phyloP scores from a whole-genome alignment of 1,140 invertebrate species.

The Tribolium castaneum region DNA sequence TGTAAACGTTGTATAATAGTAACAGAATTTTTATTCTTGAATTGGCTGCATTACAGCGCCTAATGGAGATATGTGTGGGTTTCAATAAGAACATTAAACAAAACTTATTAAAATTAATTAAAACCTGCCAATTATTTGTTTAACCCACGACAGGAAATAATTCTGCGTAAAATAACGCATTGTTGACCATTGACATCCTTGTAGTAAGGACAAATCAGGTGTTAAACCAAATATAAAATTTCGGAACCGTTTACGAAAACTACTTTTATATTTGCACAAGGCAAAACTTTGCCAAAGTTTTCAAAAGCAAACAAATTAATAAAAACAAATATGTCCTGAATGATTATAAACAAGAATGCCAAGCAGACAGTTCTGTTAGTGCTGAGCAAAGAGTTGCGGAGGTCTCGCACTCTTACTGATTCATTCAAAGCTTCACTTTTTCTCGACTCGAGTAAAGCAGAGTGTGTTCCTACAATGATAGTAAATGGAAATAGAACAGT shows the following conservation, averaged over 20 bases:
- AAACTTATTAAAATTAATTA: slow-evolving; percentile 3
- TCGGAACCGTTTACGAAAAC: background rate
- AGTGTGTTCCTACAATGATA: slow-evolving; percentile 14
- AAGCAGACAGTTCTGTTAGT: slow-evolving; percentile 28
- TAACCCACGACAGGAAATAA: background rate
- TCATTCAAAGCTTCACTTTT: slow-evolving; percentile 3
- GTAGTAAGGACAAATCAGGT: background rate
- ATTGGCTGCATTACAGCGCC: background rate
- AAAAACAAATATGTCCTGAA: slow-evolving; percentile 6
- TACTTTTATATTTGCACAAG: background rate
- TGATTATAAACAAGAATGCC: slow-evolving; percentile 13
- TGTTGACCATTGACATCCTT: background rate
- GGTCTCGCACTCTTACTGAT: background rate
- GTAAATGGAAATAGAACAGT: slow-evolving; percentile 6
- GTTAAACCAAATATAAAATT: background rate
- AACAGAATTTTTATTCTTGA: slow-evolving; percentile 18
- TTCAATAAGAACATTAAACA: background rate
- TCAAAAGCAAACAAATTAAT: background rate
- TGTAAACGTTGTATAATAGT: slow-evolving; percentile 7
- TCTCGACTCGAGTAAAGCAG: background rate
- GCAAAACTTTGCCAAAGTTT: background rate
- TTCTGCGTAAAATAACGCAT: background rate
- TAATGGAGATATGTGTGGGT: slow-evolving; percentile 1
- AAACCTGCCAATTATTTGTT: background rate
- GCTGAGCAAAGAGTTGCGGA: background rate